A percentile compares a stretch with the other conserved stretches of the same genome.
These are phyloP conservation scores for Poeciliopsis occidentalis DNA, from an alignment of 2,113 vertebrate species.

Conservation along the genomic window DNA sequence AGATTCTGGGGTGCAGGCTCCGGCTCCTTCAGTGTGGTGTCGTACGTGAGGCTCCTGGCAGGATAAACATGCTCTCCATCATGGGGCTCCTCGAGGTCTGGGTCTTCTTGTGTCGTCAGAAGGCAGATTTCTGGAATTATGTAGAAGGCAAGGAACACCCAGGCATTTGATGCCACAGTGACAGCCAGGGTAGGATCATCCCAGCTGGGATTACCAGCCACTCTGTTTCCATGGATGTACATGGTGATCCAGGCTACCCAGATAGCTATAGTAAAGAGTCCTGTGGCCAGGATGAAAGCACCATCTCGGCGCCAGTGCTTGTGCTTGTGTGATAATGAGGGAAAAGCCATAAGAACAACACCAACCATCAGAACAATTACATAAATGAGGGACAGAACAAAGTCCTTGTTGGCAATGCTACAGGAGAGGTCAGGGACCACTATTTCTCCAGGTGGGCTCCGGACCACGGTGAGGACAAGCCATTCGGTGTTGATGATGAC, in stretches of 20 bases:
- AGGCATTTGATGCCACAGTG: constrained; percentile 86
- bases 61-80: constrained; percentile 87
- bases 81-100: constrained; percentile 76
- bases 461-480: constrained; percentile 86
- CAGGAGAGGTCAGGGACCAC: constrained; percentile 64
- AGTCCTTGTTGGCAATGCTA: constrained; percentile 83
- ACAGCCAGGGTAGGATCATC: constrained; percentile 91
- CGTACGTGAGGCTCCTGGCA: constrained; percentile 84
- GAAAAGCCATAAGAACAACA: constrained; percentile 75
- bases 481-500: constrained; percentile 93
- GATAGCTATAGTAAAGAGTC: constrained; percentile 81
- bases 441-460: background rate
- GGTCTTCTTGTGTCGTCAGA: constrained; percentile 79
- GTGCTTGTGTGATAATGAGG: constrained; percentile 78
- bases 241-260: constrained; percentile 90
- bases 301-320: constrained; percentile 83
- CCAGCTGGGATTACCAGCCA: constrained; percentile 74
- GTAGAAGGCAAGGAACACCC: constrained; percentile 87
- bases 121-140: constrained; percentile 88
- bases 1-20: constrained; percentile 79
- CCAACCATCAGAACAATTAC: constrained; percentile 87
- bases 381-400: constrained; percentile 90
- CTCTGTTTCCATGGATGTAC: constrained; percentile 85
- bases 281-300: constrained; percentile 83
- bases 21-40: constrained; percentile 87